A percentile compares a stretch with the other conserved stretches of the same genome.
These are phyloP conservation scores for human DNA, from an alignment of 2,113 vertebrate species.

Conservation along the genomic window DNA sequence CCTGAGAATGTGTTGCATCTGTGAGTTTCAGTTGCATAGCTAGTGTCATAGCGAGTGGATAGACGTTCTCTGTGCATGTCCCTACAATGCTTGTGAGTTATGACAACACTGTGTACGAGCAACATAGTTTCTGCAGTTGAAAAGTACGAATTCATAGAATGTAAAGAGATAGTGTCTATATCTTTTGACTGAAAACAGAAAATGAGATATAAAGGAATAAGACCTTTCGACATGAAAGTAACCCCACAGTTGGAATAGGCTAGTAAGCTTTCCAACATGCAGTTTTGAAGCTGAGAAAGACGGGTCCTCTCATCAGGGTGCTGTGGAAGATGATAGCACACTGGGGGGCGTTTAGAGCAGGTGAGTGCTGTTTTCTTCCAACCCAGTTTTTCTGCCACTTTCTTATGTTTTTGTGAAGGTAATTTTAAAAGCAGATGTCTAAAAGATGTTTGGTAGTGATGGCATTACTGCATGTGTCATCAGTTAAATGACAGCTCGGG, in stretches of 20 bases:
- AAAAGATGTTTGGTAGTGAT: not conserved
- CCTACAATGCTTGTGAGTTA: not conserved
- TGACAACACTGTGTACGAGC: too few relatives aligned
- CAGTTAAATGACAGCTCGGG: not conserved
- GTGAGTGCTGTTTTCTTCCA: not conserved
- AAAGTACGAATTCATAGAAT: not conserved
- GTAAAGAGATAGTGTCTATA: not conserved
- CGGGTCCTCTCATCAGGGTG: not conserved
- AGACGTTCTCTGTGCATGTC: not conserved
- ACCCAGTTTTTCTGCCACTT: not conserved
- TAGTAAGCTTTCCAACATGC: rapidly evolving
- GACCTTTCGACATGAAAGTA: not conserved
- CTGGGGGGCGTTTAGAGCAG: not conserved
- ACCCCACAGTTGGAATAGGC: not conserved
- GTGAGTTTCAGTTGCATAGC: not conserved
- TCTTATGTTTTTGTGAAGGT: not conserved
- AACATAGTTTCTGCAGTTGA: not conserved
- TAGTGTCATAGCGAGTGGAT: not conserved
- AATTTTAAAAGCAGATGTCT: not conserved
- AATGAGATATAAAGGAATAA: not conserved
- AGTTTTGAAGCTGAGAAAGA: not conserved
- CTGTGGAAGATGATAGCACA: not conserved
- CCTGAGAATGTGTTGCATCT: not conserved
- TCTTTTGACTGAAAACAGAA: not conserved
- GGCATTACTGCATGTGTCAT: not conserved